Conservation (phyloP, 2,797 vertebrate species). For the Tarsius wallacei region DNA sequence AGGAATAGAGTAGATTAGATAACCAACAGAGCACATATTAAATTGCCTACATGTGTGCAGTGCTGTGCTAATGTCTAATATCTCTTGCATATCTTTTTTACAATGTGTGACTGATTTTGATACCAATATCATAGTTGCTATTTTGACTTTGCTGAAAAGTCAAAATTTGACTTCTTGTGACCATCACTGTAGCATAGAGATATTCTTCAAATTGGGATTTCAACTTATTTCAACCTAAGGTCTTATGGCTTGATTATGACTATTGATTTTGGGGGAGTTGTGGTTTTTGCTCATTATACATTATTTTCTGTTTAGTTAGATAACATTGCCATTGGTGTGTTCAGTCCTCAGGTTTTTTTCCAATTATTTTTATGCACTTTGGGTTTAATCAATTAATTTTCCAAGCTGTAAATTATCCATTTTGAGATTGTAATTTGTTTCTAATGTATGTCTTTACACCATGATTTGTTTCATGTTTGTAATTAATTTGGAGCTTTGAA, state of each 20-base stretch:
- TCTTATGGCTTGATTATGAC: constrained; percentile 73
- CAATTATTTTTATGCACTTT: constrained; percentile 87
- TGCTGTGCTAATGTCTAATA: not conserved
- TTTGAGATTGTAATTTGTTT: constrained; percentile 89
- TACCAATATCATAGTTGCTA: not conserved
- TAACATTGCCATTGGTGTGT: constrained; percentile 78
- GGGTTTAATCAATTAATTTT: constrained; percentile 89
- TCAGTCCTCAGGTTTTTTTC: constrained; percentile 78
- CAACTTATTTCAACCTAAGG: not conserved
- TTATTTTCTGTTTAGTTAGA: constrained; percentile 64
- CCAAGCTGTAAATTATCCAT: constrained; percentile 88
- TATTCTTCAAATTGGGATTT: not conserved
- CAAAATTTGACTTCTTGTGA: not conserved
- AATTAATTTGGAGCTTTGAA: constrained; percentile 91
- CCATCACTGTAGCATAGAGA: not conserved
- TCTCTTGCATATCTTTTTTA: not conserved
- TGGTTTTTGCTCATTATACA: constrained; percentile 61
- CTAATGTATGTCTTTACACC: constrained; percentile 88
- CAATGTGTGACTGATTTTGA: not conserved
- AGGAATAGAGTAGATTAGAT: not conserved
- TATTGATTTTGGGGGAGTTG: constrained; percentile 58
- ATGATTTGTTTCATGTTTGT: constrained; percentile 90
- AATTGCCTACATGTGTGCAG: not conserved
- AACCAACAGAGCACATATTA: not conserved
- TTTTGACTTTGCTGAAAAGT: not conserved